These are phyloP conservation scores for Myanophis thanlyinensis DNA, from an alignment of 2,113 vertebrate species.

Conservation along the genomic window DNA sequence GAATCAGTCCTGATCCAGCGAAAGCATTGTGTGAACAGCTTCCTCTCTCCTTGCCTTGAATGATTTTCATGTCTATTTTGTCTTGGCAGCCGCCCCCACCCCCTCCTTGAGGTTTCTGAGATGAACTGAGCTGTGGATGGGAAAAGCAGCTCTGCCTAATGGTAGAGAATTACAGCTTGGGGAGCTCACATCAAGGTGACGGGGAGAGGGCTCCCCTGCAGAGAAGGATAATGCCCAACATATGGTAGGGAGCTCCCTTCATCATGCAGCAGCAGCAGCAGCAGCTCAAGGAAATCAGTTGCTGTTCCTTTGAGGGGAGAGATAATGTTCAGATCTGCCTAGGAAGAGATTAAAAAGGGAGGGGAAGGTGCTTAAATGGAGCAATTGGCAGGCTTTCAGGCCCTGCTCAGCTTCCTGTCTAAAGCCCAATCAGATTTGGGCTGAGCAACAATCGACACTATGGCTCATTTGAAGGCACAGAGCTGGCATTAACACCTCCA, in stretches of 20 bases:
- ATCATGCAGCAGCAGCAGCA: neutral
- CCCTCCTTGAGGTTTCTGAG: neutral
- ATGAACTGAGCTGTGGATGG: neutral
- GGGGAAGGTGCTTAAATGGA: neutral
- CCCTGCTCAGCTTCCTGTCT: conserved; percentile 3
- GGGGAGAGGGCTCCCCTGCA: conserved; percentile 3
- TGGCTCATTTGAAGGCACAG: neutral
- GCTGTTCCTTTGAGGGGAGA: conserved; percentile 3
- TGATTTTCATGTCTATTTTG: neutral
- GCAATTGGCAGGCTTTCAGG: conserved; percentile 22
- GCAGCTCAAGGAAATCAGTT: neutral
- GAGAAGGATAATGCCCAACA: conserved; percentile 21
- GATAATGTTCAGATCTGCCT: conserved; percentile 6
- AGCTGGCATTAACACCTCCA: neutral
- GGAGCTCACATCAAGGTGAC: conserved; percentile 15
- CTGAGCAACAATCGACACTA: neutral
- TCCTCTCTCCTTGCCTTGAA: neutral
- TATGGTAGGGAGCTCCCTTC: conserved; percentile 1
- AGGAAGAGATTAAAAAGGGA: neutral
- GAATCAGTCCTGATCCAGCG: no score
- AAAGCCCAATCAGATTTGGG: neutral
- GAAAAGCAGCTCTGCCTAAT: conserved; percentile 28
- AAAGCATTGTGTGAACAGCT: neutral
- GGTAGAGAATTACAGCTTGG: conserved; percentile 4
- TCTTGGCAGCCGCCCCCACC: neutral